These are phyloP conservation scores for Pteropus alecto DNA, from an alignment of 2,113 vertebrate genomes.

Conservation along the genomic window DNA sequence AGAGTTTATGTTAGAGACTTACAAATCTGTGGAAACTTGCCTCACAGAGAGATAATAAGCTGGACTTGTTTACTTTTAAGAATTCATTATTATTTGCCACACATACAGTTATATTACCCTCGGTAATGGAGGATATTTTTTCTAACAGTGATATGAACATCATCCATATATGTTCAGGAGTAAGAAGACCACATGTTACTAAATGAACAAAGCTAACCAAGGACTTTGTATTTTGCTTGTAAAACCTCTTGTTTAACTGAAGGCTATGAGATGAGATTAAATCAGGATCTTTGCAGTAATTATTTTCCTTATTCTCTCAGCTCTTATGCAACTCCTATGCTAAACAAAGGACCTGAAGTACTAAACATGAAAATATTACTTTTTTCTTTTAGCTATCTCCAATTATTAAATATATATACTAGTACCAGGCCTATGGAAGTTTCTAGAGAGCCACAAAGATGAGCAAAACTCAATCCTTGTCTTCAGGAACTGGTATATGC, in stretches of 20 bases:
- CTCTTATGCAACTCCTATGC: not conserved
- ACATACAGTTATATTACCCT: not conserved
- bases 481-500: not conserved
- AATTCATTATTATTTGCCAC: conserved; percentile 12
- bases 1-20: not conserved
- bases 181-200: not conserved
- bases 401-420: not conserved
- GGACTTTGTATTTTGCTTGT: not conserved
- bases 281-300: not conserved
- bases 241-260: not conserved
- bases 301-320: conserved; percentile 13
- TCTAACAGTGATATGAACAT: not conserved
- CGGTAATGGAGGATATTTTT: not conserved
- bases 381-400: not conserved
- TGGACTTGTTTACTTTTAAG: not conserved
- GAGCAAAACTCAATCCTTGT: not conserved
- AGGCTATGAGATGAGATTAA: not conserved
- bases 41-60: not conserved
- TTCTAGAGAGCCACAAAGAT: not conserved
- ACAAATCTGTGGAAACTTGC: not conserved
- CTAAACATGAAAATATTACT: not conserved
- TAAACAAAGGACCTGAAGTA: not conserved
- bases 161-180: not conserved
- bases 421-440: not conserved
- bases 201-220: not conserved